A percentile compares a stretch with the other conserved stretches of the same genome.
Conservation (phyloP, 2,888 invertebrate genomes). For the Arctia plantaginis region DNA sequence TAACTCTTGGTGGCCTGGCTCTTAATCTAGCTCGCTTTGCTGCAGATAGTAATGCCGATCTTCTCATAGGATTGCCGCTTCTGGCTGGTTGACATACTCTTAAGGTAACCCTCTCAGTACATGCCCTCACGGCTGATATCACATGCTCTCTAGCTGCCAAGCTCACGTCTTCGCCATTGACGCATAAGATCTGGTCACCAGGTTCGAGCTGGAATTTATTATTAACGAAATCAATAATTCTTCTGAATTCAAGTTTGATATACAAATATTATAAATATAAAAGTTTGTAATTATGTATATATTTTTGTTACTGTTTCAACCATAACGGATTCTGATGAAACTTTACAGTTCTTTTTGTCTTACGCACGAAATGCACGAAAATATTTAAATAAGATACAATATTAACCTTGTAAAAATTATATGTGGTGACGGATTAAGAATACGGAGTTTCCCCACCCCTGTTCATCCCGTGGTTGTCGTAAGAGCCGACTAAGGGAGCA, state of each 20-base stretch:
- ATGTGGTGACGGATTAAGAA: no score
- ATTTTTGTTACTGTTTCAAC: no score
- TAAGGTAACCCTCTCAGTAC: slow-evolving; percentile 90
- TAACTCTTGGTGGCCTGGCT: slow-evolving; percentile 93
- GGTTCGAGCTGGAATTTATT: slow-evolving; percentile 89
- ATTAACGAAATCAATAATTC: not conserved
- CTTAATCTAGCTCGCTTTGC: slow-evolving; percentile 94
- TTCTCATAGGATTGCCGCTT: slow-evolving; percentile 85
- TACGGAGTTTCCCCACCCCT: no score
- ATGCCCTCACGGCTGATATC: slow-evolving; percentile 94
- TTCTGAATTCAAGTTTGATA: not conserved
- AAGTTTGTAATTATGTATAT: no score
- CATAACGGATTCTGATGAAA: no score
- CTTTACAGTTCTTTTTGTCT: no score
- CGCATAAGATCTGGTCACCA: slow-evolving; percentile 95
- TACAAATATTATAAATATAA: not conserved
- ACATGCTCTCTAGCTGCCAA: slow-evolving; percentile 95
- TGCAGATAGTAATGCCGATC: slow-evolving; percentile 94
- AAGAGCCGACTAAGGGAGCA: no score
- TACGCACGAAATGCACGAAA: no score
- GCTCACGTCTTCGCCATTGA: slow-evolving; percentile 96
- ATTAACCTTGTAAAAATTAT: no score
- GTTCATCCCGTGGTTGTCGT: no score
- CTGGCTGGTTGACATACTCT: slow-evolving; percentile 94
- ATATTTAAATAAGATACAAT: no score